Conservation (phyloP, 1,140 invertebrate species). For the Cherax destructor region DNA sequence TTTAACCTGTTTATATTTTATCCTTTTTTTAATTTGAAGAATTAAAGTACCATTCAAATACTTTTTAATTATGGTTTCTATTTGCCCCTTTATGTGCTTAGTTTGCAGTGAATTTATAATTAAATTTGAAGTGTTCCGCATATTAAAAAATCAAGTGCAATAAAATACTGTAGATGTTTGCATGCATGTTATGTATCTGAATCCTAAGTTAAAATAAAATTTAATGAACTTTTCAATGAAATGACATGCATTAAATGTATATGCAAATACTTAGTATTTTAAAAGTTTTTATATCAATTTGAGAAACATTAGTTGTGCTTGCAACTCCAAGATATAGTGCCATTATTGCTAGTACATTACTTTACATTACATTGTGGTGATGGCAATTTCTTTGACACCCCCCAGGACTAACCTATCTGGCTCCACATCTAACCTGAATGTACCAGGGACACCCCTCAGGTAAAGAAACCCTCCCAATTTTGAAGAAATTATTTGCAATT, state of each 20-base stretch:
- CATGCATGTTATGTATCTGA: background rate
- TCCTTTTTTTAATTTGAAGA: background rate
- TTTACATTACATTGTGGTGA: slow-evolving; percentile 31
- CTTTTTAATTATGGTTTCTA: background rate
- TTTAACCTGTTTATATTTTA: too few species aligned
- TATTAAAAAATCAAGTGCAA: background rate
- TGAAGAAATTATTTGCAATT: background rate
- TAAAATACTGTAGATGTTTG: background rate
- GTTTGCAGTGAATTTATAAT: background rate
- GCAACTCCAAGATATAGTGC: background rate
- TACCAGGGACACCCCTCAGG: slow-evolving; percentile 70
- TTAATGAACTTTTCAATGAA: slow-evolving; percentile 31
- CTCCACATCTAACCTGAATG: slow-evolving; percentile 70
- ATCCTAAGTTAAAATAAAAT: background rate
- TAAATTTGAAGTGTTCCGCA: background rate
- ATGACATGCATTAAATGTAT: slow-evolving; percentile 8
- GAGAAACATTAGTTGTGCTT: background rate
- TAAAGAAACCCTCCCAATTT: slow-evolving; percentile 36
- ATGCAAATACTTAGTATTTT: background rate
- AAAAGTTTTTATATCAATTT: background rate
- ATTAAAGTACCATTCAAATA: background rate
- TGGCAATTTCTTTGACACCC: slow-evolving; percentile 48
- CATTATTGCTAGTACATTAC: background rate
- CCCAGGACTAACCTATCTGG: slow-evolving; percentile 71
- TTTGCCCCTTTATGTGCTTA: background rate